Evolutionary conservation across 2,888 invertebrate species (phyloP), one percentile per base, ranked within the genome.

Genomic region (Hirtodrosophila trivittata): DNA sequence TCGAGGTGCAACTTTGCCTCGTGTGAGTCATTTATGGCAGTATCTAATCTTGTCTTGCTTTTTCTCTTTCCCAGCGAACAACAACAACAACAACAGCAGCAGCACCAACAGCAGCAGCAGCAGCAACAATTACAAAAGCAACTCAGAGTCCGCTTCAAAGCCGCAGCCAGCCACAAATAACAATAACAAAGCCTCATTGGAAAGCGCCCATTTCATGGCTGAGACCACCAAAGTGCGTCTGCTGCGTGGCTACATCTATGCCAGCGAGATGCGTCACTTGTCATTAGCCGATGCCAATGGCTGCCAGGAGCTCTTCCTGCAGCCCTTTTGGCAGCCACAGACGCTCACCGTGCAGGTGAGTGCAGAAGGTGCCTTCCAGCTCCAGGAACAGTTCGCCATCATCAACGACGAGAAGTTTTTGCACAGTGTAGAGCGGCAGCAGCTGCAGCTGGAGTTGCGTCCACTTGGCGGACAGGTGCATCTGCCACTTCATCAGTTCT

Each of bases 401-500:
- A 89, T 93, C 46, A 92, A 92, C 63, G 92, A 92, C 38, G 90
- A 91, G 16, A 90, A 91, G 35, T 92, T 94, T 75, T 81, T 94
- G 32, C 90, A 92, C 47, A 90, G 91, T 62, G 91, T 93, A 18
- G 91, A 92, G 64, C 92, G 93, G 57, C 93, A 93, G 82, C 92
- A 91, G 66, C 90, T 93, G 75, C 87, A 92, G 9, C 83, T 93
- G 10, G 93, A 94, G 78, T 88, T 93, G 55, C 92, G 92, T 87
- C 91, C 92, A 37, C 91, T 91, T 68, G 87, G 71, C 12, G 81
- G 69, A 1, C 87, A 92, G 18, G 90, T 92, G 2, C 92, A 92
- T 77, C 80, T 94, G 42, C 91, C 93, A 3, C 82, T 94, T 38
- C 93, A 94, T 88, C 93, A 93, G 62, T 92, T 93, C 76, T 94